A percentile compares a stretch with the other conserved stretches of the same genome.
These are phyloP conservation scores for Daboia siamensis DNA, from an alignment of 2,113 vertebrate genomes.

Conservation along the genomic window DNA sequence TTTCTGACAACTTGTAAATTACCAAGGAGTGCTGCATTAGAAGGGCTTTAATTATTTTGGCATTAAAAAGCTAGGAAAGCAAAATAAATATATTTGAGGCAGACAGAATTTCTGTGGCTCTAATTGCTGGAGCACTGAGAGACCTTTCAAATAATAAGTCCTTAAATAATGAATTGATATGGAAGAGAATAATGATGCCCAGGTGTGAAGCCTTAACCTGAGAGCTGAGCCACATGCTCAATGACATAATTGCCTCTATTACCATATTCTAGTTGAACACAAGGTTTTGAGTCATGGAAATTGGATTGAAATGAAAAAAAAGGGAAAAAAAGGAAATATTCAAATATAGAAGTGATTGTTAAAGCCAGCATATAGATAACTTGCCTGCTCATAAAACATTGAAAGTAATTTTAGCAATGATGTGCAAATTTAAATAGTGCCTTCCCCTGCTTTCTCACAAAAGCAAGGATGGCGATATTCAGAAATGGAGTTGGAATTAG, in stretches of 20 bases:
- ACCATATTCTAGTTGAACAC: slow-evolving; percentile 62
- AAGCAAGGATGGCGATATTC: slow-evolving; percentile 49
- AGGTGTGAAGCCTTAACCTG: slow-evolving; percentile 72
- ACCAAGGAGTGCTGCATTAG: slow-evolving; percentile 53
- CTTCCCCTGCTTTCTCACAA: slow-evolving; percentile 30
- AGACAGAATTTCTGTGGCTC: slow-evolving; percentile 56
- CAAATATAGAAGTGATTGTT: slow-evolving; percentile 52
- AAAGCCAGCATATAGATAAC: slow-evolving; percentile 55
- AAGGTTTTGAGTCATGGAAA: slow-evolving; percentile 61
- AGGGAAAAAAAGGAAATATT: slow-evolving; percentile 39
- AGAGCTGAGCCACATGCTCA: slow-evolving; percentile 54
- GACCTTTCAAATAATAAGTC: slow-evolving; percentile 72
- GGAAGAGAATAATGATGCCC: slow-evolving; percentile 72
- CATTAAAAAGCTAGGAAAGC: slow-evolving; percentile 60
- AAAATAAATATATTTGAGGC: slow-evolving; percentile 70
- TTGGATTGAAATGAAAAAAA: slow-evolving; percentile 52
- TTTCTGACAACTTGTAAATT: slow-evolving; percentile 51
- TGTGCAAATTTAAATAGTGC: slow-evolving; percentile 51
- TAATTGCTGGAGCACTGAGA: slow-evolving; percentile 66
- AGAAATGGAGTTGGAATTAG: slow-evolving; percentile 15
- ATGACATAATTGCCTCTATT: slow-evolving; percentile 72
- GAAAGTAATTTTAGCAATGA: slow-evolving; percentile 54
- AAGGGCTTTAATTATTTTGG: slow-evolving; percentile 66
- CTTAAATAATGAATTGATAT: slow-evolving; percentile 76
- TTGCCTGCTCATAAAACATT: slow-evolving; percentile 61